Evolutionary conservation across 2,113 vertebrate genomes (phyloP), one percentile per base, ranked within the genome.

Genomic region (Anoura caudifer): DNA sequence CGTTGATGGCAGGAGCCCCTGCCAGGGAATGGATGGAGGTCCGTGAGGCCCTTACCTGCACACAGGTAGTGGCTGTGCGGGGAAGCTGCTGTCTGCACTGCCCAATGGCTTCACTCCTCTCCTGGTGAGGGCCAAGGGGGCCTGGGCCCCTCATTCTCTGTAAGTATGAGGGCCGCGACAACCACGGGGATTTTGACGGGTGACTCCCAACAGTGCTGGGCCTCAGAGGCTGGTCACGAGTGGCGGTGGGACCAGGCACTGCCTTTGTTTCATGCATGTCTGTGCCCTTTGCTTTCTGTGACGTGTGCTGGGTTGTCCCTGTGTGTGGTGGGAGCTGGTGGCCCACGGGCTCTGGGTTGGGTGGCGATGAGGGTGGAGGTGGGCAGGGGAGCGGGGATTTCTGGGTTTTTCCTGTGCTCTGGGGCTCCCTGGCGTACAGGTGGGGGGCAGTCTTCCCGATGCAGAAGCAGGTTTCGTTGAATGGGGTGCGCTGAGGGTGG

Each of bases 401-500:
- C 0, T 5, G 56, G 45, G 33, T 1, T 59, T 54, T 65, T 77
- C 54, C 41, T 70, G 11, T 52, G 15, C 45, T 54, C 52, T 12
- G 10, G 52, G 33, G 8, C 47, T 28, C 28, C 13, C 10, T 3
- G 22, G 24, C 17, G 1, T 13, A 14, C 90, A 65, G 54, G 22
- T 45, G 36, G 12, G 43, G 11, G n/a, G 15, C 24, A 79, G 33
- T 16, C 15, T 15, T 28, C 61, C 61, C 13, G 20, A n/a, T 0
- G 0, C n/a, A 19, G 22, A 54, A 54, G 26, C 11, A 2, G 22
- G 10, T 33, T 43, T 38, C 17, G 22, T 52, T 41, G 31, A 16
- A 0, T 26, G 7, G 3, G 47, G 3, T 24, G 4, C 59, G 20
- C 31, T 38, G 26, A 9, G 11, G 61, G n/a, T 52, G 54, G 31